Percentiles rank a stretch among this genome's conserved stretches.
phyloP scores from a whole-genome alignment of 2,113 vertebrate genomes.

The Ceyx cyanopectus region DNA sequence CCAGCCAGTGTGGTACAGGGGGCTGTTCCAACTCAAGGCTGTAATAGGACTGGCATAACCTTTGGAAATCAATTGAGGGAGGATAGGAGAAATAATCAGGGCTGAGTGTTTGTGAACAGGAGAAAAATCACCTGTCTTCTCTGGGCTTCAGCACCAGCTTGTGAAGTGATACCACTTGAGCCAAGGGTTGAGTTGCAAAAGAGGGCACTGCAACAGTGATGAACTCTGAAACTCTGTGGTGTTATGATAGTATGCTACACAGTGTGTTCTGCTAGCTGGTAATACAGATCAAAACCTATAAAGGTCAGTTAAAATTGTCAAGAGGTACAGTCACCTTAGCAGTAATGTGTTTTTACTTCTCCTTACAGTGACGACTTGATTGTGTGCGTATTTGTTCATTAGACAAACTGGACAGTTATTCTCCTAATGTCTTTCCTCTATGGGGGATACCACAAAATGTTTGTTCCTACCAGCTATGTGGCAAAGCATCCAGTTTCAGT shows the following conservation, averaged over 20 bases:
- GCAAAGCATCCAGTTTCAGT: neutral
- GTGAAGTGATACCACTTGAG: neutral
- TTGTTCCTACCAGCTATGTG: neutral
- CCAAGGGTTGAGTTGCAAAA: neutral
- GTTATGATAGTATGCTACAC: neutral
- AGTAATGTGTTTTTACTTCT: neutral
- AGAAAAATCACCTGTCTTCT: neutral
- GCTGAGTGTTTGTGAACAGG: neutral
- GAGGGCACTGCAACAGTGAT: neutral
- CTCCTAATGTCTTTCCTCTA: neutral
- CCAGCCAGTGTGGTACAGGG: fast-evolving
- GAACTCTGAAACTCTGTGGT: neutral
- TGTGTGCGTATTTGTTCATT: neutral
- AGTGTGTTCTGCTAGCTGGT: neutral
- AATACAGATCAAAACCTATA: neutral
- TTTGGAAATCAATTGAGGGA: neutral
- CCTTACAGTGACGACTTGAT: neutral
- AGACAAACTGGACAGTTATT: neutral
- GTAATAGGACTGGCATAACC: neutral
- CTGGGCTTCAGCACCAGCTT: neutral
- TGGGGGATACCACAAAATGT: neutral
- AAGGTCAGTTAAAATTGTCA: neutral
- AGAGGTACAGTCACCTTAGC: neutral
- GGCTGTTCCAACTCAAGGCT: conserved; percentile 8
- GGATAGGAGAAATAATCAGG: neutral